Evolutionary conservation across 2,888 invertebrate genomes (phyloP), one percentile per base, ranked within the genome.

Genomic region (Drosophila mayaguana): DNA sequence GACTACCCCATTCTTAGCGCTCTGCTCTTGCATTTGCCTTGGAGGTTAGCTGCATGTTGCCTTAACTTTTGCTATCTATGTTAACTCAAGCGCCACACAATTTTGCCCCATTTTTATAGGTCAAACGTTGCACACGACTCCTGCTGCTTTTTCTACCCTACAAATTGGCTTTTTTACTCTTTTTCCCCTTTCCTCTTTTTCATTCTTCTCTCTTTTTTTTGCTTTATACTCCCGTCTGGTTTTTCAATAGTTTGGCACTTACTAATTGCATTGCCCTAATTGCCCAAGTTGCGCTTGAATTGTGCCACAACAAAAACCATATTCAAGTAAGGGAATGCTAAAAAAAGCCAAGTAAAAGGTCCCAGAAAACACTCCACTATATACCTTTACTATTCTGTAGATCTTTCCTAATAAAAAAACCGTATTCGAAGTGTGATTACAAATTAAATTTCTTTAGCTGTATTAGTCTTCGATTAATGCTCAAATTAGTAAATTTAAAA

Each of bases 241-340:
- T 80, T 76, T 83, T 85, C 83, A 81, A 83, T 83, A 76, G 79
- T 81, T 83, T 76, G 67, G 57, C 56, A 50, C 75, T 79, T 73
- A 76, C 88, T 86, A 88, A 86, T 86, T 86, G 88, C 86, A 85
- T 88, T 85, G 62, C 77, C 74, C 80, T 78, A 81, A 85, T 83
- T 85, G 81, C 76, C 65, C 77, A 72, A 81, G 77, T 80, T 87
- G 72, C 73, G 83, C 83, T 87, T 74, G 66, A 85, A 85, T 78
- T 84, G 80, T 78, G 80, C 78, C 78, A 72, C 72, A 81, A 75
- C 64, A 56, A 54, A 63, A 72, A 78, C 66, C n/a, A 59, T 14
- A 46, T 16, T 50, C 32, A 22, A 51, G 11, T 34, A 20, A 56
- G 11, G 14, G 28, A 46, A 46, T 16, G 48, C 14, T 25, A 6